Percentiles rank a stretch among this genome's conserved stretches.
Conservation (phyloP, 2,113 vertebrate species). For the Garra rufa region DNA sequence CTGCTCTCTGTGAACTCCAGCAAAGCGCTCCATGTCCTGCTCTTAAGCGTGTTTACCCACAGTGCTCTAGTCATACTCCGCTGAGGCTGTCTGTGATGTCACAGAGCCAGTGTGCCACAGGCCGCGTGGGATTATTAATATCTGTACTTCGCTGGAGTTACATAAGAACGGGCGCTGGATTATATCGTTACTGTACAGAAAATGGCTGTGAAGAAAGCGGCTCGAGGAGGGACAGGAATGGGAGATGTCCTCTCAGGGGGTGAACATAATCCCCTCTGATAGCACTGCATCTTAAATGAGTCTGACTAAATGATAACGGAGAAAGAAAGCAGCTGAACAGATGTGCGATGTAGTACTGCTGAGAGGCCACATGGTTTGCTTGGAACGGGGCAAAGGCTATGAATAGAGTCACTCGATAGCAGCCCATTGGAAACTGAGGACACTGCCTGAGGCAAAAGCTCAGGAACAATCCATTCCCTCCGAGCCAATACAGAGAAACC, state of each 20-base stretch:
- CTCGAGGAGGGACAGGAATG: not conserved
- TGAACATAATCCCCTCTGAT: conserved; percentile 12
- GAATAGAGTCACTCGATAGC: not conserved
- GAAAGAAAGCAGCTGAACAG: not conserved
- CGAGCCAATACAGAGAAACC: not conserved
- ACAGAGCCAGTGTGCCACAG: conserved; percentile 66
- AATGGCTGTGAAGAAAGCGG: conserved; percentile 60
- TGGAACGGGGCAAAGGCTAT: not conserved
- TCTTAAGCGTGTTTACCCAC: conserved; percentile 68
- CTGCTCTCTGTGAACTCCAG: conserved; percentile 49
- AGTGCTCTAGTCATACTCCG: conserved; percentile 64
- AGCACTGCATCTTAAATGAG: not conserved
- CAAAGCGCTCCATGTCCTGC: conserved; percentile 68
- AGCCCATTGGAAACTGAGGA: conserved; percentile 1
- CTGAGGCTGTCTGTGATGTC: conserved; percentile 67
- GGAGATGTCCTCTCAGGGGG: not conserved
- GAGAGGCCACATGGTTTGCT: conserved; percentile 7
- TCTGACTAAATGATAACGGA: conserved; percentile 6
- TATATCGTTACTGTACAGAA: conserved; percentile 65
- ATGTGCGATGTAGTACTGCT: not conserved
- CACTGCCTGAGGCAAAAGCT: not conserved
- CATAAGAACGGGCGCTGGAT: conserved; percentile 74
- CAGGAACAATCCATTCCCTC: not conserved
- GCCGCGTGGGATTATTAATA: conserved; percentile 73
- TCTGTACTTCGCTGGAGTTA: conserved; percentile 72